A percentile compares a stretch with the other conserved stretches of the same genome.
phyloP scores from a whole-genome alignment of 2,888 invertebrate genomes.

The Pachycephus smyrnensis region DNA sequence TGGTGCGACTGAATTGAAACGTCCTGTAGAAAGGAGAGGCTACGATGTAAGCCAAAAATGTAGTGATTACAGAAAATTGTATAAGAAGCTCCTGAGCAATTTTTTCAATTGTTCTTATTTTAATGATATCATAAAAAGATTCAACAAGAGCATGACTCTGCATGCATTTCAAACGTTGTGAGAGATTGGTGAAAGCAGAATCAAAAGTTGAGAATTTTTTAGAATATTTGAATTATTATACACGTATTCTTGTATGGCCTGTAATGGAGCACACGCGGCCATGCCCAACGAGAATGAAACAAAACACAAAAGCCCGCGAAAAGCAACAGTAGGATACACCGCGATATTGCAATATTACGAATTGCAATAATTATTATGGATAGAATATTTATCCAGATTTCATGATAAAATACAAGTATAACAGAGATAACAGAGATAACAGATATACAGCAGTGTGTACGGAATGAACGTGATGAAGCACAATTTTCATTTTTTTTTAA shows the following conservation, averaged over 20 bases:
- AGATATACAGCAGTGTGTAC: background rate
- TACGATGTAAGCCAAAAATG: background rate
- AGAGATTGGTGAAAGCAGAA: background rate
- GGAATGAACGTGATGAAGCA: background rate
- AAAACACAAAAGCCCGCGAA: background rate
- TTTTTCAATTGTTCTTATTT: background rate
- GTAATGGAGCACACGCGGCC: background rate
- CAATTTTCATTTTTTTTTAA: background rate
- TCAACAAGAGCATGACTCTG: slow-evolving; percentile 14
- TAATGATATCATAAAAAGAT: slow-evolving; percentile 6
- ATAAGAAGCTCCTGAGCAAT: background rate
- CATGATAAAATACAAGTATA: background rate
- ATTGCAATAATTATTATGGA: too few relatives aligned
- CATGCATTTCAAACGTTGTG: slow-evolving; percentile 19
- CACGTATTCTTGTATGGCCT: background rate
- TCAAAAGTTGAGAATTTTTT: background rate
- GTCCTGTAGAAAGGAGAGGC: background rate
- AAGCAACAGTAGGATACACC: background rate
- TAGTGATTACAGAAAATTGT: background rate
- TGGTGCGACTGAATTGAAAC: background rate
- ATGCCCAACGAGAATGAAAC: background rate
- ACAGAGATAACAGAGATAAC: background rate
- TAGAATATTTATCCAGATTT: background rate
- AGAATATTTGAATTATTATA: background rate
- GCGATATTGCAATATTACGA: background rate